Base-by-base conservation (phyloP, 2,797 vertebrate genomes). In the Megaceryle alcyon region DNA sequence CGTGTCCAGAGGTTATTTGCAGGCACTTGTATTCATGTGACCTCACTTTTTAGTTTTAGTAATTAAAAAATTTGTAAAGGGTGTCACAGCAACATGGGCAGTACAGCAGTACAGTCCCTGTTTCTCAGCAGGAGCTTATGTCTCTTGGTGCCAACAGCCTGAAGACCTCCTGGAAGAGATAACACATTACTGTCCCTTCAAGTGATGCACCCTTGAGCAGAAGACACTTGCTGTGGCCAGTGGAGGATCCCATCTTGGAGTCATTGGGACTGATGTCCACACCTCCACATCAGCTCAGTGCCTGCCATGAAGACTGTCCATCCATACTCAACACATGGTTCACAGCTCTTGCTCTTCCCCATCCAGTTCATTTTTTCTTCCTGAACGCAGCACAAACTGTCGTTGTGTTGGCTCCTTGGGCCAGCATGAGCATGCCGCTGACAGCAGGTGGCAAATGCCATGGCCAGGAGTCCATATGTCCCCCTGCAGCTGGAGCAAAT, bases 371-470 rank as follows among this genome's bases (percentile, higher is more conserved):
- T 9, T 85, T 78, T 72, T 84, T 70, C 31, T 57, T 57, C 66
- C 48, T 29, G 17, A 91, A 86, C 0, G 5, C 10, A 41, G 26
- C 57, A 44, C 35, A 91, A 12, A 66, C 51, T 0, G 2, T 25
- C n/a, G 29, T 60, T 3, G 0, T 19, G 17, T 1, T 41, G 77
- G 22, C 65, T 78, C n/a, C 35, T 6, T 60, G 39, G 18, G 48
- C 28, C 73, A 82, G 29, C 12, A 33, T 1, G 2, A 88, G 23
- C 5, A 4, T 0, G 2, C 12, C 18, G 3, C 33, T 1, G 2
- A 82, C 57, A 54, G 37, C n/a, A 92, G 26, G 43, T 66, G 53
- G 43, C n/a, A 77, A 90, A 83, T 0, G 1, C 66, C 51, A 59
- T 2, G 14, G 23, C 56, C 41, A 70, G 35, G 43, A 88, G 39